phyloP scores from a whole-genome alignment of 2,797 vertebrate genomes.

The Alcedo quadribrachys region DNA sequence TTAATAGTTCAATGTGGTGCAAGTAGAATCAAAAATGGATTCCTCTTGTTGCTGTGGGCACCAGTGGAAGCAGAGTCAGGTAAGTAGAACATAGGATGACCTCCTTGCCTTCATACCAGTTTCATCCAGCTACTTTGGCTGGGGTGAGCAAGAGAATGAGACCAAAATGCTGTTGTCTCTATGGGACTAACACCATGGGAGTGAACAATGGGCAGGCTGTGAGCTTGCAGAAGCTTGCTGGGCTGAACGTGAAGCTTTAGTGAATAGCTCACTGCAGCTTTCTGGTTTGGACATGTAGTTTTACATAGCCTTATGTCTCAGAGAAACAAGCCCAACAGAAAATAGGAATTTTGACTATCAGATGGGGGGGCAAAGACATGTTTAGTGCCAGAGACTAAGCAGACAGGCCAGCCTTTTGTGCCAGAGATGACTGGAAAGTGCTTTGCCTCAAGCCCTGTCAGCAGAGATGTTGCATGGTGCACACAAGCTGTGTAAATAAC shows the following conservation, averaged over 20 bases:
- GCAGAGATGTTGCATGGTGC: background rate
- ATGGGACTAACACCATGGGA: background rate
- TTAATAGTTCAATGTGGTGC: no score
- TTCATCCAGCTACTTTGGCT: background rate
- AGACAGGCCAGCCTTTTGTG: background rate
- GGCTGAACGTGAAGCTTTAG: background rate
- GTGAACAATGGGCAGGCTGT: background rate
- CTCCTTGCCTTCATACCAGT: background rate
- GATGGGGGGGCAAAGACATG: background rate
- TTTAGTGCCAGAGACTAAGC: background rate
- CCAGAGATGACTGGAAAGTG: background rate
- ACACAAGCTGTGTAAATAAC: background rate
- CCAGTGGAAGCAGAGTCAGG: background rate
- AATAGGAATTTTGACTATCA: background rate
- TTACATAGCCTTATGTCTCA: background rate
- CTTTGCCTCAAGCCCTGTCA: background rate
- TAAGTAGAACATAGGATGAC: background rate
- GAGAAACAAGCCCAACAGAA: background rate
- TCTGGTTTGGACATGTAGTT: background rate
- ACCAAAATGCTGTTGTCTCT: background rate
- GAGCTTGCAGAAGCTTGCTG: conserved; percentile 5
- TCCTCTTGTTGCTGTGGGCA: background rate
- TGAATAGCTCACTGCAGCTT: background rate
- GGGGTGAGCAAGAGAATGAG: background rate
- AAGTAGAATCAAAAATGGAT: background rate